Conservation (phyloP, 2,113 vertebrate species). For the Semicossyphus pulcher region DNA sequence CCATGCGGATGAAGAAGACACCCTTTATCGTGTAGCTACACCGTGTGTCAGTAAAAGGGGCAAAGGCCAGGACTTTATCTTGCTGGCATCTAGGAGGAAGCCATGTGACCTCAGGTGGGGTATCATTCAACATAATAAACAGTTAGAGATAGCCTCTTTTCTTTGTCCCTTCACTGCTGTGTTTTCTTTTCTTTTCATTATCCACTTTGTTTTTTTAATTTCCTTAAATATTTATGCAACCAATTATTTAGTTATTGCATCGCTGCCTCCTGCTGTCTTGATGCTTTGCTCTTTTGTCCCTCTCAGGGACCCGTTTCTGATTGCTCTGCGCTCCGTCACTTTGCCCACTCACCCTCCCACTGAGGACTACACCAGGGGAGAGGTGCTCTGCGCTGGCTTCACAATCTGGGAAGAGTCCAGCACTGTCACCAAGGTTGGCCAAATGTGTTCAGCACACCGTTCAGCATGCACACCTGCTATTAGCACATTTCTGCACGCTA, state of each 20-base stretch:
- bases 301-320: constrained; percentile 92
- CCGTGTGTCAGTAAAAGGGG: constrained; percentile 79
- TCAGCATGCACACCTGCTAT: background rate
- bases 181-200: background rate
- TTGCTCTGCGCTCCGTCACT: constrained; percentile 92
- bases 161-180: background rate
- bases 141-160: background rate
- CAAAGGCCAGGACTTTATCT: constrained; percentile 91
- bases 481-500: background rate
- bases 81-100: constrained; percentile 90
- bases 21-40: constrained; percentile 90
- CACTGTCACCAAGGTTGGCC: constrained; percentile 87
- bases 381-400: constrained; percentile 95
- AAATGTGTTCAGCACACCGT: too few relatives aligned
- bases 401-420: constrained; percentile 88
- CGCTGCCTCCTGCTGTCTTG: background rate
- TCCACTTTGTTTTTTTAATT: background rate
- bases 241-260: background rate
- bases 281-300: constrained; percentile 24
- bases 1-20: constrained; percentile 90
- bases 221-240: constrained; percentile 2
- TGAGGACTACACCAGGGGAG: constrained; percentile 83
- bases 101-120: constrained; percentile 90
- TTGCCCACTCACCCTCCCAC: constrained; percentile 87
- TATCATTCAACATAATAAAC: background rate